Conservation (phyloP, 1,140 invertebrate genomes). For the Sarcophaga peregrina region DNA sequence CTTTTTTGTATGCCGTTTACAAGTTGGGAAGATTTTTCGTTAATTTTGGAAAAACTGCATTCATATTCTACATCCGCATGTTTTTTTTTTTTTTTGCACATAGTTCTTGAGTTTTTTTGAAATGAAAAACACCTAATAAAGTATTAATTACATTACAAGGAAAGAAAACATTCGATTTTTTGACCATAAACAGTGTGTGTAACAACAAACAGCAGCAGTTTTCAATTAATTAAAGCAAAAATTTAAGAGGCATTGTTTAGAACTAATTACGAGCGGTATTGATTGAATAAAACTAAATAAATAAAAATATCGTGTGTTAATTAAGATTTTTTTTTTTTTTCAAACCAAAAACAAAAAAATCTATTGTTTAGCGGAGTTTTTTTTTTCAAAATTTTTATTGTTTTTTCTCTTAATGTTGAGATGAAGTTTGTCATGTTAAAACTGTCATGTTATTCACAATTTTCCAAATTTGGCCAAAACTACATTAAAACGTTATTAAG, state of each 20-base stretch:
- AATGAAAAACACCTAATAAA: slow-evolving; percentile 1
- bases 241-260: not conserved
- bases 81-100: not conserved
- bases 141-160: slow-evolving; percentile 6
- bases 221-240: not conserved
- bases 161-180: not conserved
- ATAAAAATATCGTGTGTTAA: slow-evolving; percentile 4
- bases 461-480: slow-evolving; percentile 23
- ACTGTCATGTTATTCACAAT: not conserved
- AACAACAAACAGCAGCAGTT: too few species aligned
- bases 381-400: too few species aligned
- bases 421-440: slow-evolving; percentile 35
- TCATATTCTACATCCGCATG: not conserved
- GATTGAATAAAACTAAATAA: too few species aligned
- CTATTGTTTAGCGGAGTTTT: not conserved
- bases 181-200: not conserved
- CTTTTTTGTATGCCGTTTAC: not conserved
- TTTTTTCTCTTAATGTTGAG: not conserved
- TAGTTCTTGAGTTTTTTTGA: not conserved
- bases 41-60: slow-evolving; percentile 3
- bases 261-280: not conserved
- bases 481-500: slow-evolving; percentile 33
- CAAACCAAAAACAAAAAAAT: not conserved
- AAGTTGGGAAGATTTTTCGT: not conserved
- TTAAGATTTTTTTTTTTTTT: slow-evolving; percentile 11